phyloP scores from a whole-genome alignment of 1,140 invertebrate genomes.

The Lasaia peninsularis region DNA sequence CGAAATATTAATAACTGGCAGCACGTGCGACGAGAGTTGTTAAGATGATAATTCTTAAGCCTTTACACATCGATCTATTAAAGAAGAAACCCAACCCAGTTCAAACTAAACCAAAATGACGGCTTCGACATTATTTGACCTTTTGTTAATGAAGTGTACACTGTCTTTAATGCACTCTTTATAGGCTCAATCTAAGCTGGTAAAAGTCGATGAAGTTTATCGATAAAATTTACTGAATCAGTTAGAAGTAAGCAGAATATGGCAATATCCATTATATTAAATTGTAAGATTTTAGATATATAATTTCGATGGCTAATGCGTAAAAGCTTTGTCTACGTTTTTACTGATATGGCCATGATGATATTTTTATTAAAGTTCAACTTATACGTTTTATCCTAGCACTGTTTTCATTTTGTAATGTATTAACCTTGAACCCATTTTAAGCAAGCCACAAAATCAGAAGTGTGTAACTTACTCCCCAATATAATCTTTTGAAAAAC shows the following conservation, averaged over 20 bases:
- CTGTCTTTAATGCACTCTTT: constrained; percentile 55
- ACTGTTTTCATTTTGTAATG: too few species aligned
- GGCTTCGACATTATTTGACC: constrained; percentile 58
- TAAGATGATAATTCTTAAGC: constrained; percentile 13
- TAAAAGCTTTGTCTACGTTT: too few species aligned
- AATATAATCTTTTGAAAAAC: too few species aligned
- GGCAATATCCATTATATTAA: too few species aligned
- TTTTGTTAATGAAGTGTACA: constrained; percentile 62
- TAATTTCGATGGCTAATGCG: too few species aligned
- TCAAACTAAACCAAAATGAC: constrained; percentile 38
- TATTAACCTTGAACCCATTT: too few species aligned
- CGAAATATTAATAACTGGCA: neutral
- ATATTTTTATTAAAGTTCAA: too few species aligned
- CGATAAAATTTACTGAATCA: neutral
- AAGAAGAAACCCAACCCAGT: constrained; percentile 37
- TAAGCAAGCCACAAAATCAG: too few species aligned
- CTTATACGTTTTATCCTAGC: too few species aligned
- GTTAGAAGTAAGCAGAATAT: neutral
- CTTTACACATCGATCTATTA: constrained; percentile 22
- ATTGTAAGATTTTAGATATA: too few species aligned
- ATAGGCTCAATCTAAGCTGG: constrained; percentile 44
- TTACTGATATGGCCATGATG: too few species aligned
- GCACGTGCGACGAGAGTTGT: constrained; percentile 11
- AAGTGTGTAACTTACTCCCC: too few species aligned
- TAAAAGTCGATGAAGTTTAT: constrained; percentile 19